Base-by-base conservation (phyloP, 2,797 vertebrate species). In the Macropus fuliginosus region DNA sequence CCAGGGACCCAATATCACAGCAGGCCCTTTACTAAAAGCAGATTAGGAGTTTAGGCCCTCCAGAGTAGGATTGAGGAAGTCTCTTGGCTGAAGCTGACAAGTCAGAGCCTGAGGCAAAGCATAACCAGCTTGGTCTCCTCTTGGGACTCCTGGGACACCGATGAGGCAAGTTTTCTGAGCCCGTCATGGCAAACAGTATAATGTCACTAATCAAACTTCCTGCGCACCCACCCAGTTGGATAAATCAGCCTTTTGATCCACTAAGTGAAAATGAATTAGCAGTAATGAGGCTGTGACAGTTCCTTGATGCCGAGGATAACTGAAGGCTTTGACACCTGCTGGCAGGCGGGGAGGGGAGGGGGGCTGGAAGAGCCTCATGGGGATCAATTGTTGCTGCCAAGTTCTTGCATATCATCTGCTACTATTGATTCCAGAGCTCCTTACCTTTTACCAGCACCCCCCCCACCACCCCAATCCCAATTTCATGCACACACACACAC, bases 201-300 rank as follows among this genome's bases (percentile, higher is more conserved):
- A 96, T 95, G 92, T 97, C 92, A 52, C 95, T 97, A 97, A 98
- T 96, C 94, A 97, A 95, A 97, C 96, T 98, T 98, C 97, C 96
- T 96, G 89, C 74, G 94, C 97, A 91, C 97, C 97, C 97, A 97
- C 97, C 97, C 95, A 96, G 34, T 97, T 97, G 96, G 96, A 97
- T 97, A 96, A 97, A 96, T 96, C 97, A 95, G 96, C 92, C 97
- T 97, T 98, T 96, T 97, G 96, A 97, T 97, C 96, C 92, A 91
- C 95, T 97, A 96, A 97, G 97, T 97, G 97, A 94, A 94, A 96
- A 97, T 94, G 96, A 98, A 98, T 97, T 97, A 97, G 97, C 96
- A 95, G 96, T 97, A 96, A 98, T 97, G 96, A 98, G 95, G 97
- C 94, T 97, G 94, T 98, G 96, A 98, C 98, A 98, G 98, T 94